A percentile compares a stretch with the other conserved stretches of the same genome.
Evolutionary conservation across 2,113 vertebrate species (phyloP).

Genomic region (Phaetusa simplex): DNA sequence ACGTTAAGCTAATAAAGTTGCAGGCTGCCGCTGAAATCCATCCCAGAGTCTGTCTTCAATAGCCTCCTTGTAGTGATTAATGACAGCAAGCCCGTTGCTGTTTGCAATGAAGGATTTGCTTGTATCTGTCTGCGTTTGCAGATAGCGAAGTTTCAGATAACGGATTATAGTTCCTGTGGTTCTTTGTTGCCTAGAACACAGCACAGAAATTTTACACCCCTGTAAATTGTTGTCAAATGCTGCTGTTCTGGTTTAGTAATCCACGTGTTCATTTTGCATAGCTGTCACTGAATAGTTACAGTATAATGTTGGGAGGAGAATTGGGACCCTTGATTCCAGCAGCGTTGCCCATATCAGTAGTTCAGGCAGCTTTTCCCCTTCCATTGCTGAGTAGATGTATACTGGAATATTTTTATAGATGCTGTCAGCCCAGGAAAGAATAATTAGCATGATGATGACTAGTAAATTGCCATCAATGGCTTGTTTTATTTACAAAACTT

Average conservation of each 20-base stretch:
- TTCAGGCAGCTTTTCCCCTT: neutral
- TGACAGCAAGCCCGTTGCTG: constrained; percentile 24
- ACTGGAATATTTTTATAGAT: neutral
- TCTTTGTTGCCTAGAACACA: constrained; percentile 2
- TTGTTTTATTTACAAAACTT: neutral
- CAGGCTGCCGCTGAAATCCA: constrained; percentile 50
- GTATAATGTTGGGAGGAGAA: neutral
- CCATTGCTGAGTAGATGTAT: neutral
- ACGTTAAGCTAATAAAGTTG: constrained; percentile 58
- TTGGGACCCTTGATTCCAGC: neutral
- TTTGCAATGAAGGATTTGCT: constrained; percentile 40
- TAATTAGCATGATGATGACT: neutral
- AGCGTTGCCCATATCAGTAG: neutral
- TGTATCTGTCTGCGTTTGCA: constrained; percentile 29
- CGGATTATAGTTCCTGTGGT: constrained; percentile 27
- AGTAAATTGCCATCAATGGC: neutral
- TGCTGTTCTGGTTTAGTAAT: constrained; percentile 2
- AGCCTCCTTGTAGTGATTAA: constrained; percentile 56
- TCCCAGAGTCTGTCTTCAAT: constrained; percentile 57
- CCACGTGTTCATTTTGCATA: neutral
- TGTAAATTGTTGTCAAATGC: constrained; percentile 46
- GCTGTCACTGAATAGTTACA: neutral
- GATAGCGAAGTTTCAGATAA: constrained; percentile 49
- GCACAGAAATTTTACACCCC: constrained; percentile 23
- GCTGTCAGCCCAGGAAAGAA: neutral